phyloP scores from a whole-genome alignment of 1,140 invertebrate genomes.

The Ceratosolen fusciceps region DNA sequence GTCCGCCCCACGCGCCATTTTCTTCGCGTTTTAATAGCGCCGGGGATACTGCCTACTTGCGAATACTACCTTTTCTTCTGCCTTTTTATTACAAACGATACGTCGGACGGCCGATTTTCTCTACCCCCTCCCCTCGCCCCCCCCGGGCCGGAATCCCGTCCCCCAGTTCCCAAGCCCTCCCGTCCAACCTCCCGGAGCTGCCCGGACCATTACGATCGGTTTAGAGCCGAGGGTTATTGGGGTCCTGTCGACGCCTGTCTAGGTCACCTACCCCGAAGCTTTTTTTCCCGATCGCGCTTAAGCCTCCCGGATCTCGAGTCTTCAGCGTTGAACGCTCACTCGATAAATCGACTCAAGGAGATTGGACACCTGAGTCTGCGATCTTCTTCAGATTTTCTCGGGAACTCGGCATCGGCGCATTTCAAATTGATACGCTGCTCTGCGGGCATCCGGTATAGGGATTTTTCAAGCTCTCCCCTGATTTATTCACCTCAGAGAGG shows the following conservation, averaged over 20 bases:
- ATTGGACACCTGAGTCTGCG: neutral
- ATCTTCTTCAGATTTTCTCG: neutral
- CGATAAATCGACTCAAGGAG: slow-evolving; percentile 2
- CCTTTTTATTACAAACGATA: slow-evolving; percentile 73
- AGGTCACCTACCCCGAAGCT: neutral
- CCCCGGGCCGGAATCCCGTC: no score
- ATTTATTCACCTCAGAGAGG: neutral
- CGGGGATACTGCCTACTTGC: no score
- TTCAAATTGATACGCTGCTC: neutral
- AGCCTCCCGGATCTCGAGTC: neutral
- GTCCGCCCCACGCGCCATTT: slow-evolving; percentile 53
- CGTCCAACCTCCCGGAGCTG: slow-evolving; percentile 2
- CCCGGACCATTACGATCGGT: no score
- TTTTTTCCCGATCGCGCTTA: neutral
- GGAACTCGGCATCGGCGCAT: neutral
- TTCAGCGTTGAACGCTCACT: neutral
- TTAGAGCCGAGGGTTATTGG: no score
- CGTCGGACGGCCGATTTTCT: no score
- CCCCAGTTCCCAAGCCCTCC: no score
- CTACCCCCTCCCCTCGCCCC: no score
- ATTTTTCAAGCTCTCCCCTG: neutral
- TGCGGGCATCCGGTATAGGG: neutral
- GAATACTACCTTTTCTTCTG: no score
- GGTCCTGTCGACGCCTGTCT: neutral
- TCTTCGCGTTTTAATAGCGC: slow-evolving; percentile 69